Evolutionary conservation across 2,888 invertebrate genomes (phyloP).

Genomic region (Polydrusus cervinus): DNA sequence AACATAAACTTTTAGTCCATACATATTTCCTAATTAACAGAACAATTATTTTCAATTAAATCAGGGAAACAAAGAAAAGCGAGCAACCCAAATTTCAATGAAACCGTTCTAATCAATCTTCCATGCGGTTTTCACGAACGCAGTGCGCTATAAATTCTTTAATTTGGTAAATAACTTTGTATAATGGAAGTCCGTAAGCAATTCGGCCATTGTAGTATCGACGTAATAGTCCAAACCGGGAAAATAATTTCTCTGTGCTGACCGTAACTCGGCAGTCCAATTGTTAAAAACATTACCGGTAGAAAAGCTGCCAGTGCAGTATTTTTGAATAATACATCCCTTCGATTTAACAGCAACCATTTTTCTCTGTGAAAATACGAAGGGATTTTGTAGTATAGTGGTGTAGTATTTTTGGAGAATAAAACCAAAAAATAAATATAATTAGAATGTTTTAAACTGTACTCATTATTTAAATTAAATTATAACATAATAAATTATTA

Average conservation of each 20-base stretch:
- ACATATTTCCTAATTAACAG: conserved; percentile 8
- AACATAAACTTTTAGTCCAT: neutral
- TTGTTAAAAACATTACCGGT: conserved; percentile 30
- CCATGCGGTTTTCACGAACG: conserved; percentile 46
- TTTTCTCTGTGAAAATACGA: conserved; percentile 3
- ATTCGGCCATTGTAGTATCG: conserved; percentile 55
- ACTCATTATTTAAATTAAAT: too few relatives aligned
- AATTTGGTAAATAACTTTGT: conserved; percentile 60
- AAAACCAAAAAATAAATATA: too few relatives aligned
- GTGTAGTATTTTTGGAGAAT: too few relatives aligned
- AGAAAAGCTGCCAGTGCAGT: conserved; percentile 10
- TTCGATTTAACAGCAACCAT: neutral
- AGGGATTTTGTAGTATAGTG: neutral
- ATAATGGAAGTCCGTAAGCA: conserved; percentile 57
- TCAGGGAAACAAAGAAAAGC: conserved; percentile 35
- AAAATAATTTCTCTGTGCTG: conserved; percentile 34
- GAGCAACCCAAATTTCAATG: conserved; percentile 38
- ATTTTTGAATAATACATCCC: conserved; percentile 27
- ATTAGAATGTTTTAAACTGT: too few relatives aligned
- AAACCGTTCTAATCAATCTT: conserved; percentile 42
- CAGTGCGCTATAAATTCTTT: conserved; percentile 58
- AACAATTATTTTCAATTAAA: conserved; percentile 48
- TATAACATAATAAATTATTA: too few relatives aligned
- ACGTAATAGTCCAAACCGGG: conserved; percentile 46
- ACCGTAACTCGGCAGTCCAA: conserved; percentile 25